Evolutionary conservation across 2,888 invertebrate species (phyloP), one percentile per base, ranked within the genome.

Genomic region (Chloroclystis v-ata): DNA sequence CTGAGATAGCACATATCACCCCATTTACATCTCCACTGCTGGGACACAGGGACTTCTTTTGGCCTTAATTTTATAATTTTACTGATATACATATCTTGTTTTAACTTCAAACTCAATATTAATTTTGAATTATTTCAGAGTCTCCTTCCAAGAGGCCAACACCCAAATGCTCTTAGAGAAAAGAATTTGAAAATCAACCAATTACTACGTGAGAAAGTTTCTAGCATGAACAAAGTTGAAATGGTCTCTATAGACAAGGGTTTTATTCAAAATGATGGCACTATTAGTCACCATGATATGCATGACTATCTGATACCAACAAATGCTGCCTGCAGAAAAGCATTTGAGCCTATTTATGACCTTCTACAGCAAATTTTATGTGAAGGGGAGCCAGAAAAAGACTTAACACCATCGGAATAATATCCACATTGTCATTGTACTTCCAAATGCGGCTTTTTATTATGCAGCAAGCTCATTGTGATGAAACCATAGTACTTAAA

Each of bases 301-400:
- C 93, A 95, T 72, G 97, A 97, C 80, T 97, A 96, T 79, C 90
- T 97, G 39, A 93, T 96, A 69, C 90, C 96, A 49, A 96, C 96
- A 1, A 94, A 94, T 79, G 91, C 93, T 39, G 97, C 97, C 43
- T 95, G 95, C 77, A 90, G 92, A 67, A 96, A 96, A 80, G 93
- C 94, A 7, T 95, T 96, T 77, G 95, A 95, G 79, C 94, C 95
- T 12, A 92, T 96, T 39, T 91, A 94, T 75, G 95, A 95, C 77
- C 87, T 95, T 54, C 82, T 95, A 12, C 89, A 92, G 54, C 95
- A 95, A 78, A 90, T 95, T 63, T 83, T 95, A 43, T 91, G 89
- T 63, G 95, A 94, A 82, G 93, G 92, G 43, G 93, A 93, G 80
- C 89, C 90, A 29, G 93, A 93, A 80, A 92, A 91, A 75, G 92